Conservation (phyloP, 1,140 invertebrate genomes). For the Eueides isabella region DNA sequence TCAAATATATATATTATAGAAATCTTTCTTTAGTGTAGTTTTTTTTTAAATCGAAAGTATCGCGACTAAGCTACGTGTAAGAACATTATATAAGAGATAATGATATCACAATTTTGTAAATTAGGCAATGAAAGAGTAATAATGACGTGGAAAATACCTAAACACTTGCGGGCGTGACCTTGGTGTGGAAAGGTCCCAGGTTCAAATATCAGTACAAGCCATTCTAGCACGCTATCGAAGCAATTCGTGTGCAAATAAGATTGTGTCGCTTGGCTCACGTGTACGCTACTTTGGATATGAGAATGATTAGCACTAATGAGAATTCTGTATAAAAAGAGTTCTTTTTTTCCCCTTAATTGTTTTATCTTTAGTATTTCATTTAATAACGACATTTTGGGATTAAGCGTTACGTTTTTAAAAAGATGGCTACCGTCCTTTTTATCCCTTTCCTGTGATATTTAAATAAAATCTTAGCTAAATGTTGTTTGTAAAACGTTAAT, state of each 20-base stretch:
- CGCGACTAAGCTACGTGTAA: neutral
- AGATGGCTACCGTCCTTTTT: neutral
- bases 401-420: neutral
- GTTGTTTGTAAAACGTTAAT: no score
- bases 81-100: neutral
- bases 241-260: neutral
- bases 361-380: neutral
- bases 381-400: neutral
- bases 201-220: neutral
- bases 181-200: slow-evolving; percentile 2
- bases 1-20: neutral
- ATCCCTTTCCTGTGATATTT: neutral
- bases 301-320: neutral
- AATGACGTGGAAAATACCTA: neutral
- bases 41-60: slow-evolving; percentile 5
- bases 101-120: slow-evolving; percentile 1
- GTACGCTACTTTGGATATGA: neutral
- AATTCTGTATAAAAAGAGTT: neutral
- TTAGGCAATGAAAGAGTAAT: neutral
- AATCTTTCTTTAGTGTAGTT: neutral
- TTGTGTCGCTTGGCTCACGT: neutral
- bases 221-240: slow-evolving; percentile 1
- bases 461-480: no score
- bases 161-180: neutral
- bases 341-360: neutral